Evolutionary conservation across 2,888 invertebrate genomes (phyloP), one percentile per base, ranked within the genome.

Genomic region (Thysanoteuthis rhombus): DNA sequence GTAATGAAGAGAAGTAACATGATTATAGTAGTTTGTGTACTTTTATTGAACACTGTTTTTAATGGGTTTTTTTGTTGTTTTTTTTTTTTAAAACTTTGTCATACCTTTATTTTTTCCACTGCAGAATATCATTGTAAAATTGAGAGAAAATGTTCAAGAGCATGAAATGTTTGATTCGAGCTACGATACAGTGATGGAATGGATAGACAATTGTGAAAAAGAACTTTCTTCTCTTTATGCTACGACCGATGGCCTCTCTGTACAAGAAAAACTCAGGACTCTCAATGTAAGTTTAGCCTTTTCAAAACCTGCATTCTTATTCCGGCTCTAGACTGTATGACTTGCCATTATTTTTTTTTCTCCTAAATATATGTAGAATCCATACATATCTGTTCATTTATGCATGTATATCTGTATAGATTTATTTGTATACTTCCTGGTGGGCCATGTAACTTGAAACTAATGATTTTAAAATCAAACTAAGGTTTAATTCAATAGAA

Each of bases 131-230:
- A 98, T 98, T 75, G 98, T 98, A 94, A 98, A 98, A 95, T 97
- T 99, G 4, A 97, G 97, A 45, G 97, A 98, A 52, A 97, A 99
- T 39, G 98, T 98, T 0, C 98, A 98, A 93, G 98, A 98, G 95
- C 98, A 98, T 96, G 98, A 98, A 22, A 97, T 98, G 1, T 99
- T 99, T 97, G 99, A 99, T 96, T 99, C 99, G 97, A 98, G 99
- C 12, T 98, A 98, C 95, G 99, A 99, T 96, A 99, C 99, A 96
- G 97, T 99, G 36, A 98, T 98, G 93, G 98, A 98, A 93, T 99
- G 99, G 99, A 97, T 99, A 45, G 98, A 98, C 94, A 98, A 98
- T 89, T 98, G 98, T 47, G 98, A 98, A 95, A 98, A 98, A 52
- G 98, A 98, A 10, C 98, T 99, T 0, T 98, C 98, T 96, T 98